phyloP scores from a whole-genome alignment of 2,888 invertebrate genomes.

The Oligia fasciuncula region DNA sequence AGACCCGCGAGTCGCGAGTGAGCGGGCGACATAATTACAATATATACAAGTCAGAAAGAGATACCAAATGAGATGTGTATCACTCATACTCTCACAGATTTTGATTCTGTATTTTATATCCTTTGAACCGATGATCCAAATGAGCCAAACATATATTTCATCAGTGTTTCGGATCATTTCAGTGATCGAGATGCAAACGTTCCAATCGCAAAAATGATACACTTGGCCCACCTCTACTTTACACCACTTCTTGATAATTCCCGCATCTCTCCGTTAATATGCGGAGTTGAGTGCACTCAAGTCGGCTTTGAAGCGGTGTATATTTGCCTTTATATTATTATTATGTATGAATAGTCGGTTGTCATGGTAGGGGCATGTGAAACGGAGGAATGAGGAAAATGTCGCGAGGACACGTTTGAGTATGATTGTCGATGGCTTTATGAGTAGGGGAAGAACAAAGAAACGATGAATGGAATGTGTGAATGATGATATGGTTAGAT shows the following conservation, averaged over 20 bases:
- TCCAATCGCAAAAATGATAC: no score
- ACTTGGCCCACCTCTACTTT: background rate
- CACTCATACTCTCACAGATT: no score
- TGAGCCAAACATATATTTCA: no score
- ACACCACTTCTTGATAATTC: constrained; percentile 27
- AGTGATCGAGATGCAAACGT: no score
- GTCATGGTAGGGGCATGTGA: background rate
- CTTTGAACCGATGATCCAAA: no score
- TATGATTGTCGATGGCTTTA: background rate
- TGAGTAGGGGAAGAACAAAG: background rate
- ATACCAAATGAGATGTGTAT: no score
- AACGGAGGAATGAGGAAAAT: background rate
- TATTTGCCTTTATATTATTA: constrained; percentile 10
- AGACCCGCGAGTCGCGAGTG: no score
- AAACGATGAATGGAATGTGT: background rate
- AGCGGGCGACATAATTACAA: no score
- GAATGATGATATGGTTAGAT: no score
- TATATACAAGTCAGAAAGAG: no score
- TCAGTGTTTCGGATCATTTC: no score
- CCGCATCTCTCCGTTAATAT: constrained; percentile 57
- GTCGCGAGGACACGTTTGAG: background rate
- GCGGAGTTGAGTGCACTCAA: constrained; percentile 62
- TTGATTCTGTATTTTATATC: no score
- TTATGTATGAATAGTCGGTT: constrained; percentile 9
- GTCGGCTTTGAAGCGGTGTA: constrained; percentile 44